Conservation (phyloP, 2,113 vertebrate species). For the Solea solea region DNA sequence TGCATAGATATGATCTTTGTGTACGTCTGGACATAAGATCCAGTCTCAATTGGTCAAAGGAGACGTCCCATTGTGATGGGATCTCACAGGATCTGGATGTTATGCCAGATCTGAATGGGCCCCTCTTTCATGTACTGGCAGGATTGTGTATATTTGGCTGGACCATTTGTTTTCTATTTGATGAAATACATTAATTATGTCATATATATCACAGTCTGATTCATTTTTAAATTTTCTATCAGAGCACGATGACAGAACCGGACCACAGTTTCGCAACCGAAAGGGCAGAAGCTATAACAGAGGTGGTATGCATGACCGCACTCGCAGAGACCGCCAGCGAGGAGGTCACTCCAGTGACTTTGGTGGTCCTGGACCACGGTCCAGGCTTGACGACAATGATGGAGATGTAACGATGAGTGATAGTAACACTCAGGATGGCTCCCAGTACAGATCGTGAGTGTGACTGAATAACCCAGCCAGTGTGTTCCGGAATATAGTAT, state of each 20-base stretch:
- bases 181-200: neutral
- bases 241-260: slow-evolving; percentile 88
- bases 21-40: too few relatives aligned
- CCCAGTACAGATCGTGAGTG: slow-evolving; percentile 85
- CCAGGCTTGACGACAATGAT: slow-evolving; percentile 78
- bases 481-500: neutral
- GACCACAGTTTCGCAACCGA: slow-evolving; percentile 79
- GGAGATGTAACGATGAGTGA: slow-evolving; percentile 86
- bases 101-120: too few relatives aligned
- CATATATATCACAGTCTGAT: neutral
- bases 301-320: slow-evolving; percentile 76
- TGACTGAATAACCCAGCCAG: neutral
- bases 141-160: neutral
- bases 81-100: too few relatives aligned
- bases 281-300: slow-evolving; percentile 85
- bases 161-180: neutral
- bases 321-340: slow-evolving; percentile 75
- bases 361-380: slow-evolving; percentile 61
- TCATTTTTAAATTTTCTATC: neutral
- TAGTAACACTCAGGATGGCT: slow-evolving; percentile 73
- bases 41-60: too few relatives aligned
- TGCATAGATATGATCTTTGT: too few relatives aligned
- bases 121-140: neutral
- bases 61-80: too few relatives aligned
- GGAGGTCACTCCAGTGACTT: slow-evolving; percentile 57